Evolutionary conservation across 2,888 invertebrate genomes (phyloP), one percentile per base, ranked within the genome.

Genomic region (Rotaria magnacalcarata): DNA sequence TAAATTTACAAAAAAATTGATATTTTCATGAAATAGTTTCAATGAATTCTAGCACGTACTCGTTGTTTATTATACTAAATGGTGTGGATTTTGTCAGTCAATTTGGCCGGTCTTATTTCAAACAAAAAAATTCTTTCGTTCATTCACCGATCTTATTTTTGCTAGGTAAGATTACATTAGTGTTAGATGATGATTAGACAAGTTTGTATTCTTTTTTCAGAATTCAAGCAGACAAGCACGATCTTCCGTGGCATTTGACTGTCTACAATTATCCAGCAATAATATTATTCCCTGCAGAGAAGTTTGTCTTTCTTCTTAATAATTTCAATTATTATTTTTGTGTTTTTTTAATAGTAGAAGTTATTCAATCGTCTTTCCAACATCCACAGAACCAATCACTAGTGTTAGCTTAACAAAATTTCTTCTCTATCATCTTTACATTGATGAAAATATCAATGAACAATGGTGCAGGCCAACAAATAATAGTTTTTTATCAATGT

Each of bases 21-120:
- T 43, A 8, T 43, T 21, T 24, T 52, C 52, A 52, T 52, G 14
- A 16, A 52, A 52, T 1, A 52, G 4, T 16, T 52, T 4, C 11
- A 14, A 52, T 52, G 2, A 43, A 24, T 24, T 43, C 24, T 75
- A 75, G 75, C 21, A 75, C n/a, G 75, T 75, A 21, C 21, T 75
- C 10, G 75, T 75, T 24, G 75, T 75, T 75, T 75, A 75, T 10
- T 75, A 75, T 43, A 75, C 75, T 43, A 75, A 75, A 41, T 75
- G 47, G 75, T 75, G 75, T 24, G 75, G 75, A 43, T 75, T 75
- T 47, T 75, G 75, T 75, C 75, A 47, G 24, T 47, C 41, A 21
- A 75, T 75, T 4, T 75, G 75, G 75, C 21, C 75, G 47, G 10
- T 43, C 24, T 8, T 75, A 24, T 75, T 43, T 75, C 75, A 47